These are phyloP conservation scores for Astreopora myriophthalma DNA, from an alignment of 64 coral and sea anemone species.

Conservation along the genomic window DNA sequence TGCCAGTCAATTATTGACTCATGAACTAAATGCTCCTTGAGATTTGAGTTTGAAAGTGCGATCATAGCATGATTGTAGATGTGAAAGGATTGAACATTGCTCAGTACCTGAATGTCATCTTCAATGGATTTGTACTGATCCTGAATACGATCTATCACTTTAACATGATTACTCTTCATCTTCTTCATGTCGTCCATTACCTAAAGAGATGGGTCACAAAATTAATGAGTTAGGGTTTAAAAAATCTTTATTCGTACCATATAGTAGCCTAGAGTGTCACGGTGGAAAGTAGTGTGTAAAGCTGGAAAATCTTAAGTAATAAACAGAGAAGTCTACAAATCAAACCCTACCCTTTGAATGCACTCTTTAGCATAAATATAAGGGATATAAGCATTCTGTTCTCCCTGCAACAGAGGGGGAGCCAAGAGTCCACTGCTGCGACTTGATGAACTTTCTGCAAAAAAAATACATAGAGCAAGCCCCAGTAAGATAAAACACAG, in stretches of 20 bases:
- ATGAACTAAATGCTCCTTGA: too few species aligned
- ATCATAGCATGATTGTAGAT: too few species aligned
- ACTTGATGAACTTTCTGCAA: constrained; percentile 72
- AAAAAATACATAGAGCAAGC: constrained; percentile 3
- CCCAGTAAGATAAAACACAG: background rate
- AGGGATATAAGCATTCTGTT: constrained; percentile 99
- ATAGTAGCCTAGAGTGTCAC: too few species aligned
- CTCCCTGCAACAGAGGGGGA: constrained; percentile 75
- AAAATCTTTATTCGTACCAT: too few species aligned
- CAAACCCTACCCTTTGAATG: constrained; percentile 86
- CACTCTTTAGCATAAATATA: constrained; percentile 93
- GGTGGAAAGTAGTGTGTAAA: too few species aligned
- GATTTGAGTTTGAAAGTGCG: too few species aligned
- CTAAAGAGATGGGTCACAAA: constrained; percentile 15
- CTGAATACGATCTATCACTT: constrained; percentile 96
- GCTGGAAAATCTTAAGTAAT: too few species aligned
- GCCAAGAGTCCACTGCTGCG: constrained; percentile 84
- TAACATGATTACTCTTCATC: constrained; percentile 94
- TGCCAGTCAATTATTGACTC: too few species aligned
- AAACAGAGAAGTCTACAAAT: too few species aligned
- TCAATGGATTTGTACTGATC: constrained; percentile 94
- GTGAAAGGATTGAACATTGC: too few species aligned
- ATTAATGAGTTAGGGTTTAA: background rate
- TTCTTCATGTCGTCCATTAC: constrained; percentile 97
- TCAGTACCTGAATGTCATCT: constrained; percentile 92